phyloP scores from a whole-genome alignment of 2,113 vertebrate genomes.

The Tringa solitaria region DNA sequence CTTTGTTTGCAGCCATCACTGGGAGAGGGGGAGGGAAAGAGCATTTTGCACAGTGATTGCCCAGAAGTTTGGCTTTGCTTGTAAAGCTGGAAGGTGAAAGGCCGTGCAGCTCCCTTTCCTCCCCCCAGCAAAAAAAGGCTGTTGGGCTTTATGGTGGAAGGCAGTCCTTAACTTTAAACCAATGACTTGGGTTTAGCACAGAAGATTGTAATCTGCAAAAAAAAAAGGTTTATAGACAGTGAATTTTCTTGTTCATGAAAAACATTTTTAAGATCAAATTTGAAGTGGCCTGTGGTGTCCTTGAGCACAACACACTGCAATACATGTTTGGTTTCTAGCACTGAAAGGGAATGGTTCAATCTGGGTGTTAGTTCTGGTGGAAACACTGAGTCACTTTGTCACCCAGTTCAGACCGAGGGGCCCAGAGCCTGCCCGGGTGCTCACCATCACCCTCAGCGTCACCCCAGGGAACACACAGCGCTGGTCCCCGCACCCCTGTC shows the following conservation, averaged over 20 bases:
- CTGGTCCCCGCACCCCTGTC: not conserved
- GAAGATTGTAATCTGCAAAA: not conserved
- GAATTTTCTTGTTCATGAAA: not conserved
- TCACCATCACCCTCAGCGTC: not conserved
- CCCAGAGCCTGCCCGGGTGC: not conserved
- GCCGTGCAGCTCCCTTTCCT: not conserved
- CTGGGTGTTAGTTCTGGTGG: not conserved
- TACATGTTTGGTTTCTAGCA: not conserved
- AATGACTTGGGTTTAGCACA: not conserved
- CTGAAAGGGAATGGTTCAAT: not conserved
- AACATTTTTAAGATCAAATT: not conserved
- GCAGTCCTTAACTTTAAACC: conserved; percentile 13
- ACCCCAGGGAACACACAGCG: not conserved
- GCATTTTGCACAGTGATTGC: conserved; percentile 54
- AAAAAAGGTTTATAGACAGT: not conserved
- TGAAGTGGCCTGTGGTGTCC: not conserved
- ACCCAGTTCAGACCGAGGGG: not conserved
- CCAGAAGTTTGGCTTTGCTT: conserved; percentile 46
- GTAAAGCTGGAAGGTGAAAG: conserved; percentile 64
- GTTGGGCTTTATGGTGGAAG: not conserved
- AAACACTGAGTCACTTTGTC: not conserved
- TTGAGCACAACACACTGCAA: not conserved
- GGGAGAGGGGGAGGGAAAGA: conserved; percentile 52
- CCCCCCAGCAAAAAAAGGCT: not conserved
- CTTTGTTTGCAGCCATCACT: conserved; percentile 55